Conservation (phyloP, 2,888 invertebrate species). For the Agonum fuliginosum region DNA sequence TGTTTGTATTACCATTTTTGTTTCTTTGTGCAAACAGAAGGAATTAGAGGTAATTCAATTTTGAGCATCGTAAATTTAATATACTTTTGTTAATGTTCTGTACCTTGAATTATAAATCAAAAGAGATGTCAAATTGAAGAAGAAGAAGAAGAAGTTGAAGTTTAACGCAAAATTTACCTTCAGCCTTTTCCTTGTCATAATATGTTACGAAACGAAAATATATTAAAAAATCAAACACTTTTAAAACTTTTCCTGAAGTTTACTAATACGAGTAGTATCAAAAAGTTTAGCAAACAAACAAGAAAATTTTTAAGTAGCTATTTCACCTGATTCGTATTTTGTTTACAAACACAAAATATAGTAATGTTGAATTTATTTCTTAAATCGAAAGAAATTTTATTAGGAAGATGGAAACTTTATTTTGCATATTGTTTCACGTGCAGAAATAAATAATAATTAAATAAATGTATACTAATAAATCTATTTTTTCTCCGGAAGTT, state of each 20-base stretch:
- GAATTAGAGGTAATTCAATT: background rate
- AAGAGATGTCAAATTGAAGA: background rate
- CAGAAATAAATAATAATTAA: too few species aligned
- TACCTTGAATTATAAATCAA: constrained; percentile 27
- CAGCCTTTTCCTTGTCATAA: background rate
- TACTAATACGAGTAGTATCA: background rate
- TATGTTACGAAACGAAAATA: background rate
- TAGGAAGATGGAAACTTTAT: too few species aligned
- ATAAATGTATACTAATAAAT: too few species aligned
- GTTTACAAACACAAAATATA: too few species aligned
- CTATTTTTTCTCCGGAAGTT: too few species aligned
- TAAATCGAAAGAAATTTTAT: too few species aligned
- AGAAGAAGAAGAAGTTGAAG: background rate
- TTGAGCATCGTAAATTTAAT: constrained; percentile 21
- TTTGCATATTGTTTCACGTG: too few species aligned
- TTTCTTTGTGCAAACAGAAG: background rate
- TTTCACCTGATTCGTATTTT: too few species aligned
- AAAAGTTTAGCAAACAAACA: background rate
- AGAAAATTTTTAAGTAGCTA: background rate
- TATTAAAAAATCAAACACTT: constrained; percentile 9
- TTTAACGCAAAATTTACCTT: background rate
- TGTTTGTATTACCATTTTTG: background rate
- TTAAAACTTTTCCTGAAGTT: background rate
- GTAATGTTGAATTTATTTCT: background rate
- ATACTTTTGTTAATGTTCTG: constrained; percentile 11